Evolutionary conservation across 2,113 vertebrate species (phyloP).

Genomic region (Euleptes europaea): DNA sequence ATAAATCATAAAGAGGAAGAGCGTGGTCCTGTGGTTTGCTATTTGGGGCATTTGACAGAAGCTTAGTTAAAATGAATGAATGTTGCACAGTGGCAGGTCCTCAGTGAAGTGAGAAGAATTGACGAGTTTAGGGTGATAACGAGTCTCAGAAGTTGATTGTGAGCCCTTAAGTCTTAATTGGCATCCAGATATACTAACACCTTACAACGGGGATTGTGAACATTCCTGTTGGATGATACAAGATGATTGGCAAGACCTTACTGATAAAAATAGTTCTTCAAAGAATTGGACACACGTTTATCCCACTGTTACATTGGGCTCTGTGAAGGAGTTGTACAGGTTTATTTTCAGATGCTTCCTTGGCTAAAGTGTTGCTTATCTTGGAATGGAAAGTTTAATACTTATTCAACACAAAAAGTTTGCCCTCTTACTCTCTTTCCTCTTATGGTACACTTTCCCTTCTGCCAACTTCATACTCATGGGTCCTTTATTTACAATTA

Average conservation of each 20-base stretch:
- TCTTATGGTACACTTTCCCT: background rate
- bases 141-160: background rate
- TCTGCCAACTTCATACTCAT: background rate
- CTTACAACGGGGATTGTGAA: slow-evolving; percentile 12
- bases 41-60: background rate
- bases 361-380: background rate
- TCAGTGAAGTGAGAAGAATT: background rate
- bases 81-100: background rate
- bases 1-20: background rate
- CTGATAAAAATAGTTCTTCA: background rate
- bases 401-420: background rate
- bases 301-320: background rate
- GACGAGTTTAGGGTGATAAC: background rate
- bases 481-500: background rate
- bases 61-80: background rate
- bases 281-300: too few relatives aligned
- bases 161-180: slow-evolving; percentile 17
- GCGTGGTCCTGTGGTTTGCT: background rate
- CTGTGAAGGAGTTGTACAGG: background rate
- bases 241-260: background rate
- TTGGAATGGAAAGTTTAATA: background rate
- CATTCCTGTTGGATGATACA: background rate
- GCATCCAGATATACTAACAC: background rate
- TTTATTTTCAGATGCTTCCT: background rate
- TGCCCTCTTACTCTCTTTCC: background rate